Evolutionary conservation across 2,797 vertebrate species (phyloP).

Genomic region (Merluccius polli): DNA sequence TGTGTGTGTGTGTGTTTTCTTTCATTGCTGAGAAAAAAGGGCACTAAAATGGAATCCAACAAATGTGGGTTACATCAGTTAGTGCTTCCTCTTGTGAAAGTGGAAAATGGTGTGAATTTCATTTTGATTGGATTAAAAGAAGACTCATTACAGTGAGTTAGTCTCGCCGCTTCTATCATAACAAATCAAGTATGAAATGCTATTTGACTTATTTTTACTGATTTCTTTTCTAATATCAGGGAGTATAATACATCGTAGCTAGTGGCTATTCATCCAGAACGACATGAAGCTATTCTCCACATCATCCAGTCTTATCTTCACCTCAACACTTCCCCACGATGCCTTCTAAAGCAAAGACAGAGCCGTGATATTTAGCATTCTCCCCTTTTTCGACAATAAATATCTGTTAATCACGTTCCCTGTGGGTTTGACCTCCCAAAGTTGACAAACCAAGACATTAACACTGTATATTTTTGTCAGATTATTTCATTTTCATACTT

Average conservation of each 20-base stretch:
- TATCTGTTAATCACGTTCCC: constrained; percentile 52
- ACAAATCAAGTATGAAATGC: constrained; percentile 44
- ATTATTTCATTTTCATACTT: constrained; percentile 92
- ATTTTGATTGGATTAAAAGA: constrained; percentile 48
- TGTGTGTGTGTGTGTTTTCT: constrained; percentile 19
- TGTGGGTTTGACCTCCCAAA: constrained; percentile 54
- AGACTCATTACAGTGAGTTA: constrained; percentile 35
- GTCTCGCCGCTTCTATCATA: constrained; percentile 45
- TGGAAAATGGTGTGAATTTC: constrained; percentile 51
- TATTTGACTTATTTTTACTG: constrained; percentile 42
- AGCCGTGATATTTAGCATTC: constrained; percentile 54
- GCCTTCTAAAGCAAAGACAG: constrained; percentile 63
- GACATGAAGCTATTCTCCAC: constrained; percentile 50
- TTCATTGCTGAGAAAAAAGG: constrained; percentile 33
- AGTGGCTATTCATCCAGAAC: constrained; percentile 49
- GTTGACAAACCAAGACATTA: constrained; percentile 76
- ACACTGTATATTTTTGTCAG: constrained; percentile 89
- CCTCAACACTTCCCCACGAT: constrained; percentile 63
- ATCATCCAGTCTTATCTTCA: constrained; percentile 56
- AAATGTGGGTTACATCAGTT: constrained; percentile 60
- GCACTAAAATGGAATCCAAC: constrained; percentile 51
- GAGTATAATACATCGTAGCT: constrained; percentile 69
- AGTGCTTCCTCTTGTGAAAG: constrained; percentile 70
- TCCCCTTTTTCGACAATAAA: constrained; percentile 50
- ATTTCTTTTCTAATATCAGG: constrained; percentile 75